Evolutionary conservation across 2,888 invertebrate genomes (phyloP).

Genomic region (Eledone cirrhosa): DNA sequence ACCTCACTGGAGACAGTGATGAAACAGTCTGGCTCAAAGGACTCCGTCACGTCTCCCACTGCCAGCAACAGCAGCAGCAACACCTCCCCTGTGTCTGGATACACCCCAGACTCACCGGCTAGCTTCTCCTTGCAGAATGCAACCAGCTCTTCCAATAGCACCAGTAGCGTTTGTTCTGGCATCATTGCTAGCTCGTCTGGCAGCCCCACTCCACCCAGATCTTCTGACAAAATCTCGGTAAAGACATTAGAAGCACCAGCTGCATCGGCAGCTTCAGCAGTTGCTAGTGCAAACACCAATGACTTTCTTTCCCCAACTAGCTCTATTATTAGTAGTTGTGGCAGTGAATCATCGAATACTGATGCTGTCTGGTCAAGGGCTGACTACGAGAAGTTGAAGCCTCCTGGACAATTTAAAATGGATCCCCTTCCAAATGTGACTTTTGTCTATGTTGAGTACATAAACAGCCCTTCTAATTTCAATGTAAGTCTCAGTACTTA

Average conservation of each 20-base stretch:
- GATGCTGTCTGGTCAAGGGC: slow-evolving; percentile 16
- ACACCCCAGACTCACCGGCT: slow-evolving; percentile 14
- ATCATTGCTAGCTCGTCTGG: slow-evolving; percentile 4
- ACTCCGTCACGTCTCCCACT: slow-evolving; percentile 15
- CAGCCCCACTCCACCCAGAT: not conserved
- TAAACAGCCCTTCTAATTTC: slow-evolving; percentile 50
- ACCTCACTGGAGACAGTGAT: slow-evolving; percentile 19
- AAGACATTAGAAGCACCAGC: not conserved
- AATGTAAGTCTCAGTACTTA: slow-evolving; percentile 46
- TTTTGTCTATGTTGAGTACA: slow-evolving; percentile 45
- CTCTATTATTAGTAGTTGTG: not conserved
- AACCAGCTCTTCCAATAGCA: not conserved
- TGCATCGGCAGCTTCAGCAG: not conserved
- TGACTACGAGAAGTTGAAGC: slow-evolving; percentile 27
- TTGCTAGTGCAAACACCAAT: slow-evolving; percentile 20
- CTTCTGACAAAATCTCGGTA: not conserved
- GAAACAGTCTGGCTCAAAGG: slow-evolving; percentile 22
- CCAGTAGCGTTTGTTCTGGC: not conserved
- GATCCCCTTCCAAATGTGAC: slow-evolving; percentile 43
- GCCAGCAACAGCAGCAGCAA: slow-evolving; percentile 21
- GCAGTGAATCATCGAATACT: not conserved
- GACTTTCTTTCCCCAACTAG: not conserved
- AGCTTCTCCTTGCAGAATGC: slow-evolving; percentile 21
- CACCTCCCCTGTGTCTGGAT: slow-evolving; percentile 15
- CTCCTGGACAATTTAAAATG: slow-evolving; percentile 34